Conservation (phyloP, 2,888 invertebrate genomes). For the Hesperia comma region DNA sequence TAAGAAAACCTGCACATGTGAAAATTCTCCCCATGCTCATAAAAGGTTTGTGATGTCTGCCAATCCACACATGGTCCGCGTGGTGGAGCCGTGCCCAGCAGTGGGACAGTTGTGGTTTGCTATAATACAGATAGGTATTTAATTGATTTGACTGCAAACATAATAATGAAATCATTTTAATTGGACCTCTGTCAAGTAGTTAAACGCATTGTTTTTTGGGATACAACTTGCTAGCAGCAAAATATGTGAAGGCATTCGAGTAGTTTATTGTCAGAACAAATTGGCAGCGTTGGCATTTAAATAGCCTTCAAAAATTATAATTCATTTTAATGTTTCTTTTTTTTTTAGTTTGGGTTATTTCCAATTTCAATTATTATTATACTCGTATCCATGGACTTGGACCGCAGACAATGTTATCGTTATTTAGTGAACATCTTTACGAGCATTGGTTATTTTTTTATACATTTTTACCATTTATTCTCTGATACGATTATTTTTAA, state of each 20-base stretch:
- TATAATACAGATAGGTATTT: too few relatives aligned
- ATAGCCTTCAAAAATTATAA: not conserved
- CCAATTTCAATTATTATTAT: constrained; percentile 5
- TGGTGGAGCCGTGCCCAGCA: too few relatives aligned
- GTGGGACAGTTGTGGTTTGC: too few relatives aligned
- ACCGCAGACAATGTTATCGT: not conserved
- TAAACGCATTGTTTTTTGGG: constrained; percentile 12
- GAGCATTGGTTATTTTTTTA: not conserved
- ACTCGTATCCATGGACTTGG: not conserved
- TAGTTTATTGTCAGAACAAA: constrained; percentile 19
- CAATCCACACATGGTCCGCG: too few relatives aligned
- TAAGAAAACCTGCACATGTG: too few relatives aligned
- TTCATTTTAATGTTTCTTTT: constrained; percentile 12
- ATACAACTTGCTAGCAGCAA: constrained; percentile 12
- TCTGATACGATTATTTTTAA: too few relatives aligned
- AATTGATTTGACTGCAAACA: too few relatives aligned
- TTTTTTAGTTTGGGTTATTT: constrained; percentile 5
- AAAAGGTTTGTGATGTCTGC: too few relatives aligned
- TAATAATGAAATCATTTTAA: not conserved
- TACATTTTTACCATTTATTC: too few relatives aligned
- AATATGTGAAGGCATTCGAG: constrained; percentile 16
- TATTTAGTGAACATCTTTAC: not conserved
- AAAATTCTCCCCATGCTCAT: too few relatives aligned
- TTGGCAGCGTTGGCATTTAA: constrained; percentile 27
- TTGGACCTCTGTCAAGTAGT: constrained; percentile 21